phyloP scores from a whole-genome alignment of 2,797 vertebrate species.

The Crocodylus rhombifer region DNA sequence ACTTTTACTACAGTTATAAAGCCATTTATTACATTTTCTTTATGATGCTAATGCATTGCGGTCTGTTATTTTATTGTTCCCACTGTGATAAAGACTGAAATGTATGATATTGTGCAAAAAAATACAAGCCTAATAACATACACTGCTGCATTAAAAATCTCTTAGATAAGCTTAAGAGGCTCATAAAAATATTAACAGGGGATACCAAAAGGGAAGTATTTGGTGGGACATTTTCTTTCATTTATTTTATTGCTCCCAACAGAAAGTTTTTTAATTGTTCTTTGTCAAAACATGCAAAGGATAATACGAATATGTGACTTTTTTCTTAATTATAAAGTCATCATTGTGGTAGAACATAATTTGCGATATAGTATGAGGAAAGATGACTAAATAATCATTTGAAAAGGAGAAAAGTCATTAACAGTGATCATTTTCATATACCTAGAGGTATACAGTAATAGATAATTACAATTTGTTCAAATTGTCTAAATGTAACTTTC shows the following conservation, averaged over 20 bases:
- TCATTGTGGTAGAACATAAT: constrained; percentile 60
- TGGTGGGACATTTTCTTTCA: constrained; percentile 71
- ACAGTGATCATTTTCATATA: constrained; percentile 60
- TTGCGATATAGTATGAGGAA: constrained; percentile 59
- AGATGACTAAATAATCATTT: constrained; percentile 65
- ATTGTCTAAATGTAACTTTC: constrained; percentile 59
- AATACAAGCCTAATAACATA: constrained; percentile 75
- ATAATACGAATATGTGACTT: constrained; percentile 57
- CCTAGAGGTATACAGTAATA: constrained; percentile 53
- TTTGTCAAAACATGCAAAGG: constrained; percentile 75
- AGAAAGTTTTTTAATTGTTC: constrained; percentile 70
- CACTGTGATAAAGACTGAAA: constrained; percentile 81
- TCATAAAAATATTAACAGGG: constrained; percentile 81
- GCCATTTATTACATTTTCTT: constrained; percentile 86
- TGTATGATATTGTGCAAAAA: constrained; percentile 77
- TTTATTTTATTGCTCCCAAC: constrained; percentile 73
- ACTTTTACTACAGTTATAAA: constrained; percentile 86
- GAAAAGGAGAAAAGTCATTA: constrained; percentile 72
- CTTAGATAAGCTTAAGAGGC: constrained; percentile 79
- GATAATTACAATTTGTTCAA: constrained; percentile 71
- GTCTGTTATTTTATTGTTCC: constrained; percentile 85
- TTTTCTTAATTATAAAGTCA: constrained; percentile 74
- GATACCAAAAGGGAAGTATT: constrained; percentile 76
- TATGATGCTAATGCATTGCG: constrained; percentile 82
- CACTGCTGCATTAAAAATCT: constrained; percentile 78